These are phyloP conservation scores for Polia nebulosa DNA, from an alignment of 2,888 invertebrate genomes.

Conservation along the genomic window DNA sequence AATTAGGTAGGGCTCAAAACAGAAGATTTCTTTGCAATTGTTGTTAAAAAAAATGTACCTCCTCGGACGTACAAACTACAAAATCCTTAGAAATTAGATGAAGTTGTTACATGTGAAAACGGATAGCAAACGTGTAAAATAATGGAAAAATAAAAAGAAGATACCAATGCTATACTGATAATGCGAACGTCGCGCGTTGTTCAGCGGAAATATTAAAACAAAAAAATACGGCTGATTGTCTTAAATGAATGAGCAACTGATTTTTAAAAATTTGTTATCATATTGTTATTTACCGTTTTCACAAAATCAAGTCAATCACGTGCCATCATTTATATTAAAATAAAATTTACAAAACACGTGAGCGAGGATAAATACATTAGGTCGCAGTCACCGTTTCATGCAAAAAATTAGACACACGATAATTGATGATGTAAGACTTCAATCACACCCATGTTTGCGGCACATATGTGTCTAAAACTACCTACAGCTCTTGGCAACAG, in stretches of 20 bases:
- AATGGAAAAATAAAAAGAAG: too few species aligned
- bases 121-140: too few species aligned
- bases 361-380: constrained; percentile 25
- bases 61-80: too few species aligned
- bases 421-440: constrained; percentile 76
- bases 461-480: background rate
- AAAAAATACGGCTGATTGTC: background rate
- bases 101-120: too few species aligned
- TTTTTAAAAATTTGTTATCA: constrained; percentile 1
- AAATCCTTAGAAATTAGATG: too few species aligned
- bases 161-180: background rate
- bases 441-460: constrained; percentile 52
- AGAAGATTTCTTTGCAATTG: background rate
- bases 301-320: constrained; percentile 6
- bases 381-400: constrained; percentile 16
- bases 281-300: constrained; percentile 14
- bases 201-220: constrained; percentile 8
- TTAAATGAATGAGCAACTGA: constrained; percentile 23
- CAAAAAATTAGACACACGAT: constrained; percentile 72
- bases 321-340: constrained; percentile 1
- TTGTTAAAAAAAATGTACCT: too few species aligned
- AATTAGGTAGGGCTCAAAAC: background rate
- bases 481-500: background rate
- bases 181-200: background rate
- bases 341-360: constrained; percentile 32